Conservation (phyloP, 37 sponge, comb jelly and placozoan genomes). For the Petrosia ficiformis region DNA sequence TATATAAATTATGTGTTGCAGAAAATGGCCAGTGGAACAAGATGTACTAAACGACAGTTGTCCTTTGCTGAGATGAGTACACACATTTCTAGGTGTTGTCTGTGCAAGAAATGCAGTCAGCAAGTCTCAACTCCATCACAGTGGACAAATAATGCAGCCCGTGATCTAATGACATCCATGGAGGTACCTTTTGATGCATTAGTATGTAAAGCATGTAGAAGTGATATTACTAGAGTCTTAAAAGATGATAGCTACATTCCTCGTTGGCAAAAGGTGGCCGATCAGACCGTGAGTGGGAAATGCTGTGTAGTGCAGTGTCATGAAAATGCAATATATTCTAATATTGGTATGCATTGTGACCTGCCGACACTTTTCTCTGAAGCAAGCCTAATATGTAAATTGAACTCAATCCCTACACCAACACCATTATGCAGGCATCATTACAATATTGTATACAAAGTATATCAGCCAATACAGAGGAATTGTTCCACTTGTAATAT, state of each 20-base stretch:
- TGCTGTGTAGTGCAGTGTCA: not conserved
- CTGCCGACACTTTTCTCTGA: not conserved
- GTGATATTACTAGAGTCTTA: not conserved
- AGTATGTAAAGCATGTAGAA: not conserved
- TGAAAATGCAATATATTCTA: not conserved
- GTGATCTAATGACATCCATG: not conserved
- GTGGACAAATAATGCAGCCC: not conserved
- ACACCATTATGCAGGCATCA: conserved; percentile 11
- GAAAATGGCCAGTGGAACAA: too few relatives aligned
- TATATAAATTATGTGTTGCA: too few relatives aligned
- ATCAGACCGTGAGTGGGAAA: not conserved
- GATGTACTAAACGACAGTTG: too few relatives aligned
- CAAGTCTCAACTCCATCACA: not conserved
- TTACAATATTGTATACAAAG: not conserved
- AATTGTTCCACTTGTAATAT: not conserved
- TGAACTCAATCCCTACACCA: not conserved
- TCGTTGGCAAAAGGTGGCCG: conserved; percentile 1
- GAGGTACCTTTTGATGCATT: not conserved
- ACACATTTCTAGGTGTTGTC: not conserved
- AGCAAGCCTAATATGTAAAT: not conserved
- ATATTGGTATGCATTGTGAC: not conserved
- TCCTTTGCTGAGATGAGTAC: not conserved
- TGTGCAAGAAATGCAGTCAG: too few relatives aligned
- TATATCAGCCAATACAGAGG: not conserved
- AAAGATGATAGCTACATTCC: not conserved